phyloP scores from a whole-genome alignment of 2,888 invertebrate genomes.

The Gymnocheta viridis region DNA sequence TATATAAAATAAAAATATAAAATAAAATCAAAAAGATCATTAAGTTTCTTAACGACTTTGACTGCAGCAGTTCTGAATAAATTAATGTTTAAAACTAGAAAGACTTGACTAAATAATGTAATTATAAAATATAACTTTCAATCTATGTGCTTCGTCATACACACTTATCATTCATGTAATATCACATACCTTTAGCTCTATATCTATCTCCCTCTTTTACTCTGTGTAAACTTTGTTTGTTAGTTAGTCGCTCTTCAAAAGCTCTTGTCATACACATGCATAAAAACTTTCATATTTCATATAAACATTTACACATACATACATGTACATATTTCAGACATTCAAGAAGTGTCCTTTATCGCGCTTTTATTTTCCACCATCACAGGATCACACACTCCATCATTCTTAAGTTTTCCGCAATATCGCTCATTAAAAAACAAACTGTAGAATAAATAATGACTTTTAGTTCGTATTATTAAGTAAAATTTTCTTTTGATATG shows the following conservation, averaged over 20 bases:
- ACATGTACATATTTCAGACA: not conserved
- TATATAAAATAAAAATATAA: not conserved
- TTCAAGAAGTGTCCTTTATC: not conserved
- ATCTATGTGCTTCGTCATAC: constrained; percentile 35
- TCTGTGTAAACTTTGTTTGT: constrained; percentile 19
- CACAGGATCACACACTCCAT: not conserved
- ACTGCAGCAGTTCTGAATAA: constrained; percentile 10
- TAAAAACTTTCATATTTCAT: not conserved
- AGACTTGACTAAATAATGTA: constrained; percentile 20
- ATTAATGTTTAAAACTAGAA: not conserved
- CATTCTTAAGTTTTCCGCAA: not conserved
- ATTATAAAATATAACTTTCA: constrained; percentile 8
- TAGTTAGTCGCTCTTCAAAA: constrained; percentile 62
- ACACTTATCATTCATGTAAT: constrained; percentile 48
- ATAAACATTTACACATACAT: not conserved
- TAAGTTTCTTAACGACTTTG: constrained; percentile 14
- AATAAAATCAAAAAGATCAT: not conserved
- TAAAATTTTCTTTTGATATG: constrained; percentile 25
- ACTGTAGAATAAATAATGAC: constrained; percentile 46
- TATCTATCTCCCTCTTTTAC: not conserved
- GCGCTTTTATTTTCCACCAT: constrained; percentile 11
- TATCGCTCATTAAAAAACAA: constrained; percentile 52
- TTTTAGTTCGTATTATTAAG: constrained; percentile 43
- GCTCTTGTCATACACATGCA: constrained; percentile 58
- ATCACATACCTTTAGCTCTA: constrained; percentile 30